A percentile compares a stretch with the other conserved stretches of the same genome.
These are phyloP conservation scores for Urophycis tenuis DNA, from an alignment of 2,797 vertebrate species.

Conservation along the genomic window DNA sequence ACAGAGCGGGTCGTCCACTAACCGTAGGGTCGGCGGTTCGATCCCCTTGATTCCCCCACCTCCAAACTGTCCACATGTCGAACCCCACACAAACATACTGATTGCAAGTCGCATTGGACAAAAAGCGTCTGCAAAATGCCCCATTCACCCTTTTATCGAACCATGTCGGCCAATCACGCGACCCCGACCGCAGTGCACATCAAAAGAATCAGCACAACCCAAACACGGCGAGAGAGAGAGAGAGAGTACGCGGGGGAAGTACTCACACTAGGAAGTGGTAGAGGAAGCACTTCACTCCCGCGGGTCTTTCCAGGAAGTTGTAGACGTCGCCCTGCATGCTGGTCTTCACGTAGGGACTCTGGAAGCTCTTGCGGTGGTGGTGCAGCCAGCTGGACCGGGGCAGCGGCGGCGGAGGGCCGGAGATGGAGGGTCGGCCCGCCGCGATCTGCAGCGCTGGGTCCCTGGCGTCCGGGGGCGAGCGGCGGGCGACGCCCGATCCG, in stretches of 20 bases:
- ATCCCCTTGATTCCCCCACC: too few relatives aligned
- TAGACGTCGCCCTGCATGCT: slow-evolving; percentile 87
- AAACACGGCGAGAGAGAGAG: background rate
- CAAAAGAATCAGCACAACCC: background rate
- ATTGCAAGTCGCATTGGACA: too few relatives aligned
- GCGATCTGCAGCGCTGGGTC: slow-evolving; percentile 58
- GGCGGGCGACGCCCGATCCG: slow-evolving; percentile 65
- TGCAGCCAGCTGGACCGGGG: slow-evolving; percentile 62
- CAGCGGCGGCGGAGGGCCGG: slow-evolving; percentile 37
- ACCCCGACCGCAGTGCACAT: background rate
- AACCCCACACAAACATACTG: too few relatives aligned
- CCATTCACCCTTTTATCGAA: too few relatives aligned
- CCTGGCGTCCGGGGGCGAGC: slow-evolving; percentile 49
- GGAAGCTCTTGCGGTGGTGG: slow-evolving; percentile 64
- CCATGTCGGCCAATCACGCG: background rate
- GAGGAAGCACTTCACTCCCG: slow-evolving; percentile 82
- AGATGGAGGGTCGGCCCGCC: slow-evolving; percentile 45
- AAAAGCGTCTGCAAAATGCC: too few relatives aligned
- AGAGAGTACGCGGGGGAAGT: slow-evolving; percentile 24
- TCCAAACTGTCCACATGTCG: too few relatives aligned
- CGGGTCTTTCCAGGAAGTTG: slow-evolving; percentile 90
- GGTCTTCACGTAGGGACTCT: slow-evolving; percentile 73
- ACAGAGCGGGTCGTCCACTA: too few relatives aligned
- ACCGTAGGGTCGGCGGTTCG: too few relatives aligned
- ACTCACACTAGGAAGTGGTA: slow-evolving; percentile 93